phyloP scores from a whole-genome alignment of 2,113 vertebrate species.

The Bolborhynchus lineola region DNA sequence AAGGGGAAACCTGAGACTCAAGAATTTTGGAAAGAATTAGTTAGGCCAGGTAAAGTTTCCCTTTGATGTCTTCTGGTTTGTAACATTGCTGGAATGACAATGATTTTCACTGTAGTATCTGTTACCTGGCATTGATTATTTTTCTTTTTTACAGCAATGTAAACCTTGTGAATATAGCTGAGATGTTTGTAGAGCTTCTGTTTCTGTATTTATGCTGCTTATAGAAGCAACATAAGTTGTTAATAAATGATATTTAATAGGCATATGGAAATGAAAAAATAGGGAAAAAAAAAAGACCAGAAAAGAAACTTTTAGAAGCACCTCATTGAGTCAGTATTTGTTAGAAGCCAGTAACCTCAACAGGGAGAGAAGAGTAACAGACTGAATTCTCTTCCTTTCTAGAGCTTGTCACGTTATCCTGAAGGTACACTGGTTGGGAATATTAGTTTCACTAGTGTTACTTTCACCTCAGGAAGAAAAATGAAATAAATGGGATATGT shows the following conservation, averaged over 20 bases:
- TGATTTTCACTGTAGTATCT: accelerated
- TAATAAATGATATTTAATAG: neutral
- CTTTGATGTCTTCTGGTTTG: neutral
- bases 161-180: neutral
- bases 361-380: neutral
- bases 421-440: neutral
- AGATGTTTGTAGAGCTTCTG: neutral
- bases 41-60: neutral
- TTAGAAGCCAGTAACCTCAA: neutral
- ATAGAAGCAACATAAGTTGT: neutral
- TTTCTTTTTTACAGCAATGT: neutral
- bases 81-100: neutral
- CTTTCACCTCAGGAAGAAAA: neutral
- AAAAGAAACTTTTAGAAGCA: neutral
- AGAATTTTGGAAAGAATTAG: neutral
- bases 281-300: neutral
- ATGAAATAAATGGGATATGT: neutral
- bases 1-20: neutral
- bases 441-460: neutral
- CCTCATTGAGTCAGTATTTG: neutral
- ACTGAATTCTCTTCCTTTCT: neutral
- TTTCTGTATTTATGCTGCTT: neutral
- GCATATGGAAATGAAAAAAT: neutral
- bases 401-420: neutral
- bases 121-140: neutral